Conservation (phyloP, 1,140 invertebrate species). For the Chelonus insularis region DNA sequence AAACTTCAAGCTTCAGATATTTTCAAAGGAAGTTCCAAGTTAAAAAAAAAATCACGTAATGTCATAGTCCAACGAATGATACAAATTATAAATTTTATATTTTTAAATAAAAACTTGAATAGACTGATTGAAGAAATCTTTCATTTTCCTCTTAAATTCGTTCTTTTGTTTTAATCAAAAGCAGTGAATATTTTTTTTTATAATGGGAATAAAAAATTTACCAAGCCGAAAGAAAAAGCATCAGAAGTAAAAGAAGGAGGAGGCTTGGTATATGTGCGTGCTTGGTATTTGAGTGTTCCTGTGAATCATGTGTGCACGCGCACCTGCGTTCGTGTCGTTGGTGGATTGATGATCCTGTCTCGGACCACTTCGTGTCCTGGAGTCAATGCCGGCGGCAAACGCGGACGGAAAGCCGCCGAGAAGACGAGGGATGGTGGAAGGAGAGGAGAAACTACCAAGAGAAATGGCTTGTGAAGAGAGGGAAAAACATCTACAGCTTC, state of each 20-base stretch:
- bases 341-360: slow-evolving; percentile 35
- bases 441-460: background rate
- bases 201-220: too few relatives aligned
- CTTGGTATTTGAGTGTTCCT: background rate
- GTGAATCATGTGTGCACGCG: slow-evolving; percentile 19
- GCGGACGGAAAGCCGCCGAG: background rate
- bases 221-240: too few relatives aligned
- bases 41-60: too few relatives aligned
- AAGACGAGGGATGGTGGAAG: background rate
- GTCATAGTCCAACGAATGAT: too few relatives aligned
- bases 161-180: too few relatives aligned
- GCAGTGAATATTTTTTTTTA: too few relatives aligned
- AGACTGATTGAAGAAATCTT: too few relatives aligned
- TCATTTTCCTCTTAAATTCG: too few relatives aligned
- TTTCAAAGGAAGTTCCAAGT: too few relatives aligned
- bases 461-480: background rate
- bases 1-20: too few relatives aligned
- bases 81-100: too few relatives aligned
- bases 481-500: background rate
- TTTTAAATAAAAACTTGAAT: too few relatives aligned
- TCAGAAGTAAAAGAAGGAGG: background rate
- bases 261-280: background rate
- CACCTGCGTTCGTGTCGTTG: slow-evolving; percentile 27
- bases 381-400: slow-evolving; percentile 14
- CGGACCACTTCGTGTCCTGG: slow-evolving; percentile 17